A percentile compares a stretch with the other conserved stretches of the same genome.
Conservation (phyloP, 1,140 invertebrate genomes). For the Metopolophium dirhodum region DNA sequence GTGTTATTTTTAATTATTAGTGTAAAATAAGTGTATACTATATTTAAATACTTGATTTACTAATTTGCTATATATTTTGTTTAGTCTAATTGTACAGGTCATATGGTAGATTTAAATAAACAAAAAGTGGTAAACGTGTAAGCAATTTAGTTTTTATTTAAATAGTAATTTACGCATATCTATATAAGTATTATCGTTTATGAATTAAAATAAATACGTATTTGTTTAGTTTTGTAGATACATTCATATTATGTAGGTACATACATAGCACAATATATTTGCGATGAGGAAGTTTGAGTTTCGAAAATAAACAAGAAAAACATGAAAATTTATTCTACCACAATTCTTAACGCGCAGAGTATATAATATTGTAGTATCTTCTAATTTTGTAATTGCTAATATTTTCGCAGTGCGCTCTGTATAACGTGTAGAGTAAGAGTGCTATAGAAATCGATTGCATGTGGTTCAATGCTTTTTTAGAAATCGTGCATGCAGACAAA, state of each 20-base stretch:
- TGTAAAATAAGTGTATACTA: neutral
- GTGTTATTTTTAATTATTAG: neutral
- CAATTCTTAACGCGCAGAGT: neutral
- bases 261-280: neutral
- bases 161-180: neutral
- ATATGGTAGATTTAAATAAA: neutral
- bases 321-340: neutral
- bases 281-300: neutral
- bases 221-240: neutral
- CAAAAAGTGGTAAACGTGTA: neutral
- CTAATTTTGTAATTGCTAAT: neutral
- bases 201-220: neutral
- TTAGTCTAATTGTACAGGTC: neutral
- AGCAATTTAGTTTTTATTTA: neutral
- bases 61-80: neutral
- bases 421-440: constrained; percentile 15
- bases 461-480: constrained; percentile 39
- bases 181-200: neutral
- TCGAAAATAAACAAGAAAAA: neutral
- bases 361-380: neutral
- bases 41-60: neutral
- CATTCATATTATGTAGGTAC: neutral
- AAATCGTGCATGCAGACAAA: constrained; percentile 22
- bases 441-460: constrained; percentile 44
- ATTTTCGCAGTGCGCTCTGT: neutral